Percentiles rank a stretch among this genome's conserved stretches.
These are phyloP conservation scores for Sweltsa coloradensis DNA, from an alignment of 1,140 invertebrate species.

Conservation along the genomic window DNA sequence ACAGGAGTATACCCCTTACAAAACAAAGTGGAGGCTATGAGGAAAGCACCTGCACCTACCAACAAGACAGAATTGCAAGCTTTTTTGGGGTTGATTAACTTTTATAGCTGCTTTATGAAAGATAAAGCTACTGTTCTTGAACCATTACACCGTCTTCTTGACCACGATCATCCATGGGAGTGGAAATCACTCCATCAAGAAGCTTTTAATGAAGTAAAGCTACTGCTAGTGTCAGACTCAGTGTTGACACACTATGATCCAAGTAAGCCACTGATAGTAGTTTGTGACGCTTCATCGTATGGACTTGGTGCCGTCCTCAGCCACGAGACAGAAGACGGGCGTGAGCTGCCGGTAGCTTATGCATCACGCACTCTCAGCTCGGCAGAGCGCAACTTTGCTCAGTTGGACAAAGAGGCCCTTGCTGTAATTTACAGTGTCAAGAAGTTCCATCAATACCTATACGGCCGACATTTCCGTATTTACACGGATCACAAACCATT, in stretches of 20 bases:
- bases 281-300: conserved; percentile 17
- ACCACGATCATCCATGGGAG: conserved; percentile 19
- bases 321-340: conserved; percentile 20
- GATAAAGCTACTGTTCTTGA: conserved; percentile 20
- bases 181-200: conserved; percentile 22
- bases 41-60: conserved; percentile 24
- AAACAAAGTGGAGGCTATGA: conserved; percentile 26
- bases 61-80: conserved; percentile 25
- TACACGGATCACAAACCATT: conserved; percentile 36
- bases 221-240: conserved; percentile 21
- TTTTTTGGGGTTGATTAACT: conserved; percentile 28
- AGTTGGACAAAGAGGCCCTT: conserved; percentile 34
- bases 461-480: conserved; percentile 26
- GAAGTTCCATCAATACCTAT: conserved; percentile 25
- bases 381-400: conserved; percentile 33
- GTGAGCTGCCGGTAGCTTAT: conserved; percentile 30
- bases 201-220: conserved; percentile 17
- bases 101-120: conserved; percentile 27
- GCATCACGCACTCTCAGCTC: conserved; percentile 29
- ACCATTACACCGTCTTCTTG: conserved; percentile 17
- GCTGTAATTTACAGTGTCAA: conserved; percentile 14
- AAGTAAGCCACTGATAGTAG: conserved; percentile 22
- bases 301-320: conserved; percentile 17
- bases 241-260: conserved; percentile 26
- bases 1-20: conserved; percentile 21